These are phyloP conservation scores for Melanotaenia trifasciata DNA, from an alignment of 2,797 vertebrate species.

Conservation along the genomic window DNA sequence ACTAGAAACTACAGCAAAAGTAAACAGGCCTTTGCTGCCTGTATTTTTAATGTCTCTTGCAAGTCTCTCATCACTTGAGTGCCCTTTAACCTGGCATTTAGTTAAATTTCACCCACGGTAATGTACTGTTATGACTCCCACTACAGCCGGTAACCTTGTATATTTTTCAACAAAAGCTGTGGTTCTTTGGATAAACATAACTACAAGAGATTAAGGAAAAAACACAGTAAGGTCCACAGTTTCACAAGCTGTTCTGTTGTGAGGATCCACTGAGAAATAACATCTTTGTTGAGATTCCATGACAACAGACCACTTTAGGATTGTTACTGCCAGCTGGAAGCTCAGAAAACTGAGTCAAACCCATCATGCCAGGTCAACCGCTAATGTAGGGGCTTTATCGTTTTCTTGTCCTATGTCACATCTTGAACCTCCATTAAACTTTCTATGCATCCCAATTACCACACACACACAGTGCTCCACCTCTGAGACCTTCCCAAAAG, in stretches of 20 bases:
- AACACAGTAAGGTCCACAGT: constrained; percentile 66
- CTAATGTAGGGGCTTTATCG: constrained; percentile 59
- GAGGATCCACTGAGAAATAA: constrained; percentile 63
- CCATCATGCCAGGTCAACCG: constrained; percentile 65
- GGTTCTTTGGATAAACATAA: constrained; percentile 58
- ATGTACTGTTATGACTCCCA: constrained; percentile 58
- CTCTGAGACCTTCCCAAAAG: constrained; percentile 35
- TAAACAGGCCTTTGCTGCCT: background rate
- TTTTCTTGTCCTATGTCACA: constrained; percentile 65
- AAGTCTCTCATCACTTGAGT: constrained; percentile 31
- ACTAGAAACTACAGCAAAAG: background rate
- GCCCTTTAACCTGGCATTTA: constrained; percentile 49
- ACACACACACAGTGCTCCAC: constrained; percentile 54
- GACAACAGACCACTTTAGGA: constrained; percentile 75
- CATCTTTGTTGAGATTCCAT: constrained; percentile 79
- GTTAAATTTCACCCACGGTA: constrained; percentile 45
- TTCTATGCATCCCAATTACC: constrained; percentile 55
- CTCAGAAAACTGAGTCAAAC: constrained; percentile 58
- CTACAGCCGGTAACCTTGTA: constrained; percentile 53
- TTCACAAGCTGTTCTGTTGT: constrained; percentile 61
- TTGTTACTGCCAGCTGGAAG: constrained; percentile 78
- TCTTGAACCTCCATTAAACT: constrained; percentile 69
- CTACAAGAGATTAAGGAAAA: constrained; percentile 56
- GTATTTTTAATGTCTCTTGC: constrained; percentile 8
- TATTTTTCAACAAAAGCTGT: constrained; percentile 50